Base-by-base conservation (phyloP, 2,888 invertebrate species). In the Cybosia mesomella region DNA sequence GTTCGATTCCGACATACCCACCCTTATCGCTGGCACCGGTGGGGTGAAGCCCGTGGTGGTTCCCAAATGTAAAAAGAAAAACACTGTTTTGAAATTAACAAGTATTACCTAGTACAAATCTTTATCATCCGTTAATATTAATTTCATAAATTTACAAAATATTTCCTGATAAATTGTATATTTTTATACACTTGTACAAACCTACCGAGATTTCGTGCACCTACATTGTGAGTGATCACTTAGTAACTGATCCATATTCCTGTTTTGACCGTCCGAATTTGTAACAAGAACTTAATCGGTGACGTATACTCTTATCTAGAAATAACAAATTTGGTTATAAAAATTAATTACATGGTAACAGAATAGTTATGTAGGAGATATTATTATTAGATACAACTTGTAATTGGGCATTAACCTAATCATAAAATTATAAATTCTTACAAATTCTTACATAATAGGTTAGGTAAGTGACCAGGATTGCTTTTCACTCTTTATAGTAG, bases 311-410 rank as follows among this genome's bases (percentile, higher is more conserved):
- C 63, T 72, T 81, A 80, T 82, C 76, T 71, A 57, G 18, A 74
- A 82, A 80, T 72, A 81, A 81, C 82, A 82, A 77, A 76, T 81
- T 75, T 71, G 75, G 69, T 58, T 32, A 32, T 32, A 3, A 34
- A n/a, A 55, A 78, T 67, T 76, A 77, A 71, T 72, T 75, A 79
- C 76, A 67, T 82, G 58, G 83, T 73, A 79, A 81, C 81, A 80
- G 49, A 58, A 36, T 58, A 57, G 18, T 54, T 22, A 63, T 54
- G 34, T 22, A 63, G 21, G 9, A 39, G 34, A 36, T 36, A 28
- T 61, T 24, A 55, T 49, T 21, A 28, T 61, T 39, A n/a, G n/a
- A n/a, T n/a, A 60, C 36, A 39, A 60, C 39, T 13, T 15, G 49
- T 49, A n/a, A 49, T 49, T 49, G n/a, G n/a, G 5, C 49, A 18